Percentiles rank a stretch among this genome's conserved stretches.
These are phyloP conservation scores for Hedya salicella DNA, from an alignment of 2,888 invertebrate genomes.

Conservation along the genomic window DNA sequence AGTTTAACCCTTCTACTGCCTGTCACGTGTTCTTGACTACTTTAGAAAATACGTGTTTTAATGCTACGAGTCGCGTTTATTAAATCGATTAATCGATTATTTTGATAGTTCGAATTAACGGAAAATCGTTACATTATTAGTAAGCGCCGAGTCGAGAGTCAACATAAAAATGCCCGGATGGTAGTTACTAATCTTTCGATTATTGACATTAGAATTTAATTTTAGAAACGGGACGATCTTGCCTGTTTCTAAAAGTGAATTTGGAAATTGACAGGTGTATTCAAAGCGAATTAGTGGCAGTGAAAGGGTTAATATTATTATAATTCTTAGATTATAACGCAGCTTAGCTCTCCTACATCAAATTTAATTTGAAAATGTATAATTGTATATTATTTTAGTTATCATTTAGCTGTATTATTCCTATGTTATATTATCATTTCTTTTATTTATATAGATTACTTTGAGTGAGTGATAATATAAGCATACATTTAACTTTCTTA, in stretches of 20 bases:
- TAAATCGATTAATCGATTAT: no score
- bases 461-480: constrained; percentile 7
- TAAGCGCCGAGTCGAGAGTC: no score
- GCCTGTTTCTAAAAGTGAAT: no score
- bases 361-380: constrained; percentile 22
- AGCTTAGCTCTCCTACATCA: constrained; percentile 31
- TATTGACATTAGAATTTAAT: no score
- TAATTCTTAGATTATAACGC: constrained; percentile 8
- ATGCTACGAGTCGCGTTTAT: no score
- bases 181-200: no score
- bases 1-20: background rate
- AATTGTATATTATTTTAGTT: constrained; percentile 14
- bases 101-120: no score
- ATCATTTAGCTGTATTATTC: background rate
- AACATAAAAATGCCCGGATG: no score
- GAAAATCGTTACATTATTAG: no score
- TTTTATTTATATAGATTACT: background rate
- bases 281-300: background rate
- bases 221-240: no score
- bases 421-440: background rate
- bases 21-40: background rate
- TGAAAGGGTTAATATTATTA: constrained; percentile 12
- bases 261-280: background rate
- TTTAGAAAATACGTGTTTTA: background rate
- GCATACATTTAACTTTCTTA: background rate